Base-by-base conservation (phyloP, 2,797 vertebrate genomes). In the Pogonophryne albipinna region DNA sequence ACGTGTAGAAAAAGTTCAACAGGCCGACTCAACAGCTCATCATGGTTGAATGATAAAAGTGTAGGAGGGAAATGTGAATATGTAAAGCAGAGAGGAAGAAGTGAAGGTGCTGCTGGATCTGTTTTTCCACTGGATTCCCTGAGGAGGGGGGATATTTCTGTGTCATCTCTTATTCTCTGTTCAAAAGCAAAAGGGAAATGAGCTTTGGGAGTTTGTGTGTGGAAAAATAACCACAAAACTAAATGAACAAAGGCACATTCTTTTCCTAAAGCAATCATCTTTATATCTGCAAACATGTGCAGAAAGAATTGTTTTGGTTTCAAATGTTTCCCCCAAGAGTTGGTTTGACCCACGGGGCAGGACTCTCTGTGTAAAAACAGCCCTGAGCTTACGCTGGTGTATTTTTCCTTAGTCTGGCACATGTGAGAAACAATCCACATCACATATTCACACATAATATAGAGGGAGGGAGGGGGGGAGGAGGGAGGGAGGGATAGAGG, bases 151-250 rank as follows among this genome's bases (percentile, higher is more conserved):
- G 70, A 86, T 80, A 65, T 79, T 87, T 87, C 76, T 76, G 61
- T 84, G 74, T 74, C 76, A 72, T 86, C 56, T 69, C 42, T 52
- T 64, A 64, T 76, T 52, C 56, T 79, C 17, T 56, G 38, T 64
- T 80, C 69, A 68, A 38, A 46, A 79, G 50, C 1, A 23, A 70
- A 61, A 62, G 65, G 78, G 42, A 80, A 85, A 85, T 58, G 46
- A 83, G 76, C 70, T 78, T 59, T 51, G 71, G 80, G 78, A 82
- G 61, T 17, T 49, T 31, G 71, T 68, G 73, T 56, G 13, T 76
- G 41, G 51, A 71, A 71, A 85, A 90, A 86, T 71, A 85, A 74
- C 68, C 57, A 53, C 50, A 71, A 56, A 71, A 75, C 63, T 65
- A 66, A 81, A 38, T 31, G 70, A 85, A 76, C 55, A 66, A 79